Evolutionary conservation across 1,140 invertebrate species (phyloP).

Genomic region (Agraylea sexmaculata): DNA sequence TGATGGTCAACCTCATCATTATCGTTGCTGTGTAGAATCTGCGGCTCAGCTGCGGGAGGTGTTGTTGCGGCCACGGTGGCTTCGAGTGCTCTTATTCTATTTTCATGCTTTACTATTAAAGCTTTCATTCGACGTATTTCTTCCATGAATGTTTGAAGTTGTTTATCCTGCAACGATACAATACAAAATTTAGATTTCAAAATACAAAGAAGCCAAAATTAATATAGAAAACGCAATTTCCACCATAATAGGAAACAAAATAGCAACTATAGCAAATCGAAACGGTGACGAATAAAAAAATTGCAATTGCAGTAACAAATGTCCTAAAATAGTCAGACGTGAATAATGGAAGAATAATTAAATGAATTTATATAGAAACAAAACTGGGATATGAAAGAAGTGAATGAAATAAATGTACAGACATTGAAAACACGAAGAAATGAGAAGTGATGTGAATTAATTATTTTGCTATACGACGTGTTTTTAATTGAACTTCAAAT

Average conservation of each 20-base stretch:
- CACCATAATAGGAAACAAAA: not conserved
- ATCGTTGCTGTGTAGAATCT: slow-evolving; percentile 19
- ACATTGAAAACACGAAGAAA: no score
- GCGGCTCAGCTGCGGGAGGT: slow-evolving; percentile 17
- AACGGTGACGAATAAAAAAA: no score
- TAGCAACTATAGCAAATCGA: no score
- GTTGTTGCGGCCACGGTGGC: slow-evolving; percentile 29
- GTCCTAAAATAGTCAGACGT: no score
- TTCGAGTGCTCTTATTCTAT: slow-evolving; percentile 51
- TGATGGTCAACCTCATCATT: slow-evolving; percentile 29
- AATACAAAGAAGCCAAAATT: not conserved
- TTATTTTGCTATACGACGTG: no score
- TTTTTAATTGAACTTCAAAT: no score
- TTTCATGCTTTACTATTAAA: slow-evolving; percentile 90
- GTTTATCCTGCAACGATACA: slow-evolving; percentile 16
- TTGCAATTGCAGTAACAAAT: no score
- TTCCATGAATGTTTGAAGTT: slow-evolving; percentile 44
- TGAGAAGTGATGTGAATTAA: no score
- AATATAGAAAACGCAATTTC: not conserved
- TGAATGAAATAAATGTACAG: no score
- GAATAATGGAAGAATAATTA: no score
- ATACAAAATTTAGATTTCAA: not conserved
- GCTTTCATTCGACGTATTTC: slow-evolving; percentile 86
- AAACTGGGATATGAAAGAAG: no score
- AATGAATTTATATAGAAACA: no score